Base-by-base conservation (phyloP, 2,113 vertebrate species). In the Nematolebias whitei region DNA sequence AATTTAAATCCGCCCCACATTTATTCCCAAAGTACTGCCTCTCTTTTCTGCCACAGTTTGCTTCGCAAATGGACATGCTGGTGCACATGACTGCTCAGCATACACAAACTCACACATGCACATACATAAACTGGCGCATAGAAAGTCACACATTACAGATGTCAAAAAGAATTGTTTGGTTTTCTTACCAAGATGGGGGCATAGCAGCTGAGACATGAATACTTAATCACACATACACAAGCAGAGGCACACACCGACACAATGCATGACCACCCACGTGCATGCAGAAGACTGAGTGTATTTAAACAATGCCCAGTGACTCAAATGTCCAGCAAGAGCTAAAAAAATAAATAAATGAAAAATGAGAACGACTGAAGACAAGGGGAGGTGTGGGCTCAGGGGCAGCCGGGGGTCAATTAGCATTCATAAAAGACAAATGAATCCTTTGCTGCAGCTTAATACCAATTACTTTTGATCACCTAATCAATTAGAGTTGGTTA, bases 401-500 rank as follows among this genome's bases (percentile, higher is more conserved):
- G 83, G 77, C 70, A 77, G 76, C 60, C 71, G 52, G 64, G 86
- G 88, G 90, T 90, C 89, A 90, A 90, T 90, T 89, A 83, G 71
- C 86, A 87, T 91, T 91, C 90, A 92, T 87, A 88, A 91, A 86
- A 89, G 83, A 87, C 83, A 90, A 92, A 90, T 90, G 77, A 88
- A 90, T 89, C 72, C 79, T 80, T 88, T 84, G 79, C 86, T 86
- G 63, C 24, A 47, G 78, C 67, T 74, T 92, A 89, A 91, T 90
- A 85, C 81, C 87, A 93, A 93, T 92, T 88, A 92, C 76, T 74
- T 88, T 80, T 85, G 86, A 92, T 91, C 89, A 91, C 88, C 88
- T 89, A 90, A 91, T 92, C 90, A 90, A 92, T 93, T 92, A 90
- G 75, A 80, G 74, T 79, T 85, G 84, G 84, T 90, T 89, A 90